Evolutionary conservation across 2,113 vertebrate genomes (phyloP).

Genomic region (Leucopternis melanops): DNA sequence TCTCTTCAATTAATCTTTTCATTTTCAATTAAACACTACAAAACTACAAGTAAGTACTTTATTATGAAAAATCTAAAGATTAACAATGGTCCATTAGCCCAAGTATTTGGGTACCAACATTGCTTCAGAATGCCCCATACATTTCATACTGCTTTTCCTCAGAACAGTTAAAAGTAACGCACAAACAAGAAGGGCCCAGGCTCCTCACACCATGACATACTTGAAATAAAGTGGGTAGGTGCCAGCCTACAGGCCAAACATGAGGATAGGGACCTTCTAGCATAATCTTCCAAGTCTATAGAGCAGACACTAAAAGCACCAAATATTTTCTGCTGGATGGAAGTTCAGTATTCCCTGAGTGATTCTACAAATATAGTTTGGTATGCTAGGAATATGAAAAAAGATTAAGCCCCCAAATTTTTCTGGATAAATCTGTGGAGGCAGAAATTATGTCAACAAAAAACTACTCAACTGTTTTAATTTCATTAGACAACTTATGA

Average conservation of each 20-base stretch:
- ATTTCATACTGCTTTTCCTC: neutral
- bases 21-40: neutral
- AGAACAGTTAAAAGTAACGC: neutral
- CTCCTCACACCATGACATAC: neutral
- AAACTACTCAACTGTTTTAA: neutral
- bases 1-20: neutral
- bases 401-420: neutral
- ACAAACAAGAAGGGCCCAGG: neutral
- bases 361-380: neutral
- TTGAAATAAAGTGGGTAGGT: neutral
- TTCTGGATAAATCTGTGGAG: neutral
- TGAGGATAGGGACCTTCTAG: neutral
- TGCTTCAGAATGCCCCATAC: neutral
- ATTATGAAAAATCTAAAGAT: neutral
- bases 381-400: neutral
- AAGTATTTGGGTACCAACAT: neutral
- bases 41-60: neutral
- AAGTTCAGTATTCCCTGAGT: neutral
- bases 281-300: neutral
- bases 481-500: neutral
- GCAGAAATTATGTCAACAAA: neutral
- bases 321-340: neutral
- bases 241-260: neutral
- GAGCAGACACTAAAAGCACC: neutral
- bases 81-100: neutral